Evolutionary conservation across 2,888 invertebrate species (phyloP).

Genomic region (Tyria jacobaeae): DNA sequence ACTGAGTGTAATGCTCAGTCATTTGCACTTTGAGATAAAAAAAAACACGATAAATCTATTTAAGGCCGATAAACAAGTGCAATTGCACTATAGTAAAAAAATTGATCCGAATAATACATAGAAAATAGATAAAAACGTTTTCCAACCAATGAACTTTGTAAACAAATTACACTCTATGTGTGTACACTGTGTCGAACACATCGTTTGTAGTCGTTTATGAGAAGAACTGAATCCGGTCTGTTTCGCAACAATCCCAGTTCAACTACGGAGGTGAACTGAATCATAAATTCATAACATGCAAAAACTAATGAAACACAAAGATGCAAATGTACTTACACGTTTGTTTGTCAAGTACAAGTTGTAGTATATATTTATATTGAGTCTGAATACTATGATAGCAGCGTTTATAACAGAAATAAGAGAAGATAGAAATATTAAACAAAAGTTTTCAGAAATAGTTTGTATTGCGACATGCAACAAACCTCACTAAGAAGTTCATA

Average conservation of each 20-base stretch:
- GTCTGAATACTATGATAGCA: background rate
- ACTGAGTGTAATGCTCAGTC: background rate
- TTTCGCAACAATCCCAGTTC: background rate
- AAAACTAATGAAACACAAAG: slow-evolving; percentile 12
- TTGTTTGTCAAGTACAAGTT: slow-evolving; percentile 1
- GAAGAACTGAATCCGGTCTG: slow-evolving; percentile 4
- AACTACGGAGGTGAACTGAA: background rate
- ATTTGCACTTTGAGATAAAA: background rate
- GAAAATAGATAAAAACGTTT: slow-evolving; percentile 14
- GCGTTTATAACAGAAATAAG: background rate
- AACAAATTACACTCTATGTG: background rate
- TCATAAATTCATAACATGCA: background rate
- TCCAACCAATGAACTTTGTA: slow-evolving; percentile 7
- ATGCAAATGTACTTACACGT: background rate
- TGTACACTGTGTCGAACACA: slow-evolving; percentile 4
- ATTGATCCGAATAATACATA: slow-evolving; percentile 7
- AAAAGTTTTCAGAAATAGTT: background rate
- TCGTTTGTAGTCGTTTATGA: background rate
- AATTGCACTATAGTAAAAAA: slow-evolving; percentile 8
- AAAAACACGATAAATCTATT: slow-evolving; percentile 9
- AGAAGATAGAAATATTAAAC: background rate
- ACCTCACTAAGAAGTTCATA: too few species aligned
- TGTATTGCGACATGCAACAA: too few species aligned
- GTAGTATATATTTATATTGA: background rate
- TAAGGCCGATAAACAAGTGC: slow-evolving; percentile 22